phyloP scores from a whole-genome alignment of 2,888 invertebrate species.

The Elegia similella region DNA sequence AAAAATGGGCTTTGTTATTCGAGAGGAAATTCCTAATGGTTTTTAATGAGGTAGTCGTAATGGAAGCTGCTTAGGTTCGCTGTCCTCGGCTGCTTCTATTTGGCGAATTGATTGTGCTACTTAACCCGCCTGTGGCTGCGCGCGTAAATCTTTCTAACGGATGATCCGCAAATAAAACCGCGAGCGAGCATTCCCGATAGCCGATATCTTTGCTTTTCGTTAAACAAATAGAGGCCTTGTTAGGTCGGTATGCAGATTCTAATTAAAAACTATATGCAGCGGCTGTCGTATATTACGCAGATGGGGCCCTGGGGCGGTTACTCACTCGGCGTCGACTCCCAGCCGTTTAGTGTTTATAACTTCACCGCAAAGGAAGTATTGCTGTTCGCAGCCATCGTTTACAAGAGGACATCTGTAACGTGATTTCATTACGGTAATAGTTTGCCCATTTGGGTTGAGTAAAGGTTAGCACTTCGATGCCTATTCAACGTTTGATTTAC shows the following conservation, averaged over 20 bases:
- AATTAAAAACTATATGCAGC: conserved; percentile 74
- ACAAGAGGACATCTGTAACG: conserved; percentile 13
- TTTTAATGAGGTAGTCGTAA: conserved; percentile 35
- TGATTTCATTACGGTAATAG: background rate
- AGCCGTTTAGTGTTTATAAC: conserved; percentile 60
- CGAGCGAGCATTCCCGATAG: conserved; percentile 56
- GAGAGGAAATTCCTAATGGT: conserved; percentile 22
- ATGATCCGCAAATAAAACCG: conserved; percentile 62
- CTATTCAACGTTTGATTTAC: too few species aligned
- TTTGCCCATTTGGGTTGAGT: background rate
- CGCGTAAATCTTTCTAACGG: conserved; percentile 67
- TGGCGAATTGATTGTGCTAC: conserved; percentile 60
- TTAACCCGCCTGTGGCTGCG: conserved; percentile 54
- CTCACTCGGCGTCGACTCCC: conserved; percentile 64
- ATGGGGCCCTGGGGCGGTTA: conserved; percentile 60
- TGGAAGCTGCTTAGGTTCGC: conserved; percentile 38
- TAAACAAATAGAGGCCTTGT: conserved; percentile 71
- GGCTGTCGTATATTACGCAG: conserved; percentile 65
- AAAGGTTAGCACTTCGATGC: background rate
- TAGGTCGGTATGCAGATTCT: conserved; percentile 65
- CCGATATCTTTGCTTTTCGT: conserved; percentile 64
- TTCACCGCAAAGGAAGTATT: conserved; percentile 38
- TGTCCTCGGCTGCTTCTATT: conserved; percentile 52
- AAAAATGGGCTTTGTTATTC: conserved; percentile 21
- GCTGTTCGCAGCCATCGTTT: conserved; percentile 30